phyloP scores from a whole-genome alignment of 2,113 vertebrate species.

The Oxygymnocypris stewartii region DNA sequence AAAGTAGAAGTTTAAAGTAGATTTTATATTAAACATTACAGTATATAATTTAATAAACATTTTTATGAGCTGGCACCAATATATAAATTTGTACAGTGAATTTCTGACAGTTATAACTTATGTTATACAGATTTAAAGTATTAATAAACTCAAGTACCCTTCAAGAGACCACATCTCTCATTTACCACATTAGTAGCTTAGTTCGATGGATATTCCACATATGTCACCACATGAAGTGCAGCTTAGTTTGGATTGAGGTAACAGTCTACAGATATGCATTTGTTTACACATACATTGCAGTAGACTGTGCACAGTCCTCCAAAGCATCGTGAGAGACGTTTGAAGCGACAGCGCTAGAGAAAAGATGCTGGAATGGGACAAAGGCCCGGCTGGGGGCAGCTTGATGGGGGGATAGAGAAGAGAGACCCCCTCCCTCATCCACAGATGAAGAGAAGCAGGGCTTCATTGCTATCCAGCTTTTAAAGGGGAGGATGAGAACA shows the following conservation, averaged over 20 bases:
- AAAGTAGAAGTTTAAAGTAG: too few species aligned
- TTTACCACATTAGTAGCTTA: background rate
- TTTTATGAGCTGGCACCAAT: background rate
- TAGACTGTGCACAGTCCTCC: background rate
- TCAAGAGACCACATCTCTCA: background rate
- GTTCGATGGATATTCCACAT: background rate
- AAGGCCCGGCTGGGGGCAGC: slow-evolving; percentile 53
- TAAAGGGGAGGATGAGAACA: slow-evolving; percentile 9
- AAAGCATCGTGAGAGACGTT: background rate
- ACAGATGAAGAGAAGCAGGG: slow-evolving; percentile 37
- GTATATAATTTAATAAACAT: background rate
- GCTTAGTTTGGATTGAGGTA: background rate
- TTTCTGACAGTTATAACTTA: background rate
- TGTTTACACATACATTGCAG: background rate
- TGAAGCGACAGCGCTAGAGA: background rate
- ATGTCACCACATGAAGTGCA: background rate
- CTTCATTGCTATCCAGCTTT: background rate
- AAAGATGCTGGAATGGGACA: slow-evolving; percentile 59
- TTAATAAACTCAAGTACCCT: background rate
- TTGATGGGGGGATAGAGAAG: background rate
- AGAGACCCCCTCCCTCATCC: slow-evolving; percentile 10
- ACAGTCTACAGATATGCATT: background rate
- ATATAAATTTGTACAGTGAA: background rate
- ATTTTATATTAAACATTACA: background rate
- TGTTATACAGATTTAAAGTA: background rate